Percentiles rank a stretch among this genome's conserved stretches.
These are phyloP conservation scores for Melanaphis sacchari DNA, from an alignment of 1,140 invertebrate species.

Conservation along the genomic window DNA sequence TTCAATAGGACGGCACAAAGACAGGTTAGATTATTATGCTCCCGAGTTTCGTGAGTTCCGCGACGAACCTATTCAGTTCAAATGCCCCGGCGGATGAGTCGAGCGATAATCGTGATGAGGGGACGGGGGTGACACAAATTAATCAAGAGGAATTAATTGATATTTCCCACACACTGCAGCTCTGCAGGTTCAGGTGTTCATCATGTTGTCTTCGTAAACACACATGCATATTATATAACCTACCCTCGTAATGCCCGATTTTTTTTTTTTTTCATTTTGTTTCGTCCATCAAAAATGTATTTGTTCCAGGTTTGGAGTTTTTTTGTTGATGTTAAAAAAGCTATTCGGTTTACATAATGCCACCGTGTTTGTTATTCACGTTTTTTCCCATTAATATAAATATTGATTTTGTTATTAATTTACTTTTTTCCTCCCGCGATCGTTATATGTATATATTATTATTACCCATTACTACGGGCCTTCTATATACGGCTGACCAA, in stretches of 20 bases:
- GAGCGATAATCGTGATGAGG: neutral
- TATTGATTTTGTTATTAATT: slow-evolving; percentile 57
- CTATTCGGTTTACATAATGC: slow-evolving; percentile 44
- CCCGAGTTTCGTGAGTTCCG: neutral
- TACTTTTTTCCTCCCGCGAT: slow-evolving; percentile 19
- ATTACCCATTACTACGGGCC: neutral
- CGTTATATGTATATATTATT: neutral
- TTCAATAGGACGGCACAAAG: slow-evolving; percentile 20
- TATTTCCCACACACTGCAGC: slow-evolving; percentile 32
- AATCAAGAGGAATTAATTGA: slow-evolving; percentile 56
- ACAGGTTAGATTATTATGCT: neutral
- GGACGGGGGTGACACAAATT: neutral
- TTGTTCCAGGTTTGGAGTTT: slow-evolving; percentile 31
- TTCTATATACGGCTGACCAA: slow-evolving; percentile 32
- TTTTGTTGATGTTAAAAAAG: slow-evolving; percentile 16
- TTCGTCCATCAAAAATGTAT: slow-evolving; percentile 44
- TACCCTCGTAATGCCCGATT: slow-evolving; percentile 41
- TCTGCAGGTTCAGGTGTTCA: slow-evolving; percentile 24
- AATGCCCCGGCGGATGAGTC: neutral
- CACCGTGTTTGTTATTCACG: slow-evolving; percentile 32
- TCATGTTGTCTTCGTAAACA: slow-evolving; percentile 35
- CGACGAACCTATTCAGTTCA: neutral
- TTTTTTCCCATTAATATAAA: slow-evolving; percentile 46
- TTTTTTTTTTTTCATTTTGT: neutral
- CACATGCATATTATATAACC: slow-evolving; percentile 41